Base-by-base conservation (phyloP, 2,888 invertebrate species). In the Quadroppia sp. region DNA sequence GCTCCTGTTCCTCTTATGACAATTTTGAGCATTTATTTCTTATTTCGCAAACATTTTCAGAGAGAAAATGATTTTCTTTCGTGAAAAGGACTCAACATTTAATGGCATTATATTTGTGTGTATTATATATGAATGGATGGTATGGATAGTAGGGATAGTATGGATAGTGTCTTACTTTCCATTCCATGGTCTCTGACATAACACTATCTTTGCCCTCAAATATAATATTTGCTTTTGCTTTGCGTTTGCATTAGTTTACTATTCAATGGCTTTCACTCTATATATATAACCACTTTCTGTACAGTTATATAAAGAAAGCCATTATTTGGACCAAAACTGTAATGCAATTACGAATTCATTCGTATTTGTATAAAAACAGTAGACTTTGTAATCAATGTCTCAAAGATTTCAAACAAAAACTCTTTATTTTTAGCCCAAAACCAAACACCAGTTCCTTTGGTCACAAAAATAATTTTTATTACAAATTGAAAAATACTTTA, bases 321-420 rank as follows among this genome's bases (percentile, higher is more conserved):
- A 59, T 59, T 59, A 59, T 25, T 59, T 59, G 15, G 59, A 59
- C 30, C 59, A 6, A 59, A 59, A 30, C 59, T 25, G 25, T 59
- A 59, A 59, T 59, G 59, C 59, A 59, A 59, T 59, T 59, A 59
- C 59, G 17, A n/a, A 59, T 59, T 59, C 59, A 59, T 30, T 59
- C 59, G 40, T 48, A 59, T 59, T 59, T 59, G 59, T 59, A 59
- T 59, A 20, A 59, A 28, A 28, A 59, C 20, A 59, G 59, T 59
- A 23, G 59, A 59, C 59, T 59, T 59, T 59, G 23, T 20, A 30
- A 59, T 59, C 59, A 11, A 30, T 28, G 20, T 4, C 45, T 4
- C 48, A 48, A 48, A 48, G 20, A 20, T n/a, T 48, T 45, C 45
- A 48, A 9, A 48, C n/a, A n/a, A 17, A 9, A 48, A n/a, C 20